Base-by-base conservation (phyloP, 2,797 vertebrate species). In the Tolypeutes matacus region DNA sequence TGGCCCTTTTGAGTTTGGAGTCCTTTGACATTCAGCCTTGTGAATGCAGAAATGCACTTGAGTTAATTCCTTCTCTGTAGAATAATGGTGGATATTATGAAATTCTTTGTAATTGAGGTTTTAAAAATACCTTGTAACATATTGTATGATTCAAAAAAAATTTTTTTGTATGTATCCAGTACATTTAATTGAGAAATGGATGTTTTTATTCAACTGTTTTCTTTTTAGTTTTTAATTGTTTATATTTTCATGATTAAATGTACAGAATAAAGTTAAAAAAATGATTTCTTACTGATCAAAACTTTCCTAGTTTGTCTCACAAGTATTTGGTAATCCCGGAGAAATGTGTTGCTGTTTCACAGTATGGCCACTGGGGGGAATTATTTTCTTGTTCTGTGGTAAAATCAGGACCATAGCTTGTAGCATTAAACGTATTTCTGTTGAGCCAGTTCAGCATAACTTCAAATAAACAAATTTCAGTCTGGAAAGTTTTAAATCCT, bases 401-500 rank as follows among this genome's bases (percentile, higher is more conserved):
- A 64, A 91, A 93, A 70, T 75, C 49, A 75, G 42, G 34, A 21
- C n/a, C 36, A 29, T 60, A 70, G 67, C 27, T 93, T 72, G 49
- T 80, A 36, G n/a, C 18, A 0, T 81, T 81, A 62, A 75, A 89
- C 51, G 20, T 75, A 81, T 65, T 86, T 96, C 29, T 86, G 0
- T 76, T 90, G 73, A 93, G 65, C 58, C 27, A 92, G 1, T 60
- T 31, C 83, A 86, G 36, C 29, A 69, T 14, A 91, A 17, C 27
- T 85, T 89, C 85, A 62, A 11, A 69, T 89, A 65, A 72, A 31
- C 9, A 88, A 8, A 83, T 93, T 94, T 81, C 31, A 87, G 34
- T 34, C 49, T 88, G 73, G 42, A 27, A 95, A 62, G 27, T 94
- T 95, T 93, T 82, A 87, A 91, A 64, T 87, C 42, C 17, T 86